Percentiles rank a stretch among this genome's conserved stretches.
Evolutionary conservation across 2,888 invertebrate species (phyloP).

Genomic region (Ochropleura plecta): DNA sequence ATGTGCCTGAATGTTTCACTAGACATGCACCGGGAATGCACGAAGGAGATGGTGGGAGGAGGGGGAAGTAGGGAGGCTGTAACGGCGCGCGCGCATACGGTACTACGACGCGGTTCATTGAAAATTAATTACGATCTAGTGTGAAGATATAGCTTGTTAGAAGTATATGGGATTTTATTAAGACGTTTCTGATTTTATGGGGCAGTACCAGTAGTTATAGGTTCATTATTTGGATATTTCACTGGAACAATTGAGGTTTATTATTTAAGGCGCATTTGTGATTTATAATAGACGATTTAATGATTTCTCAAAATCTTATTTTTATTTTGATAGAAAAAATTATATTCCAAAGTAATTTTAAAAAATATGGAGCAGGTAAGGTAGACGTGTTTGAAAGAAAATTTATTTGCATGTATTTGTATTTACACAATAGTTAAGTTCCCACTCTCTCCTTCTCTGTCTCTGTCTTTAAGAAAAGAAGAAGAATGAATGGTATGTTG

Average conservation of each 20-base stretch:
- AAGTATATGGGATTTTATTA: conserved; percentile 23
- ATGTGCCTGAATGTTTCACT: not conserved
- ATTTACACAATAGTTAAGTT: too few relatives aligned
- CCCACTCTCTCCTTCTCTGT: too few relatives aligned
- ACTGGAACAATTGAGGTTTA: not conserved
- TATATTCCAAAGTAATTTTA: not conserved
- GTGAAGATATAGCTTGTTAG: conserved; percentile 26
- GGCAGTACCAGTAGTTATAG: not conserved
- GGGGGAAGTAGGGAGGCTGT: conserved; percentile 34
- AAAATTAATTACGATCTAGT: conserved; percentile 51
- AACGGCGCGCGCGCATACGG: conserved; percentile 60
- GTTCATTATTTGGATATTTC: not conserved
- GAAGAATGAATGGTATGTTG: not conserved
- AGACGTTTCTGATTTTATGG: not conserved
- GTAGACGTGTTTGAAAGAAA: not conserved
- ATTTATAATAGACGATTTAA: not conserved
- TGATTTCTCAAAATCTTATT: not conserved
- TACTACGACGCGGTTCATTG: conserved; percentile 60
- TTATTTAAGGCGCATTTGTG: not conserved
- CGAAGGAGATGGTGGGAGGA: conserved; percentile 43
- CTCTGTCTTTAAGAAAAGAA: too few relatives aligned
- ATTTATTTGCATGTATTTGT: not conserved
- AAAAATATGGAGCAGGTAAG: not conserved
- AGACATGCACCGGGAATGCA: conserved; percentile 14
- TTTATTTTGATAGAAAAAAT: too few relatives aligned